Conservation (phyloP, 1,140 invertebrate species). For the Zaprionus taronus region DNA sequence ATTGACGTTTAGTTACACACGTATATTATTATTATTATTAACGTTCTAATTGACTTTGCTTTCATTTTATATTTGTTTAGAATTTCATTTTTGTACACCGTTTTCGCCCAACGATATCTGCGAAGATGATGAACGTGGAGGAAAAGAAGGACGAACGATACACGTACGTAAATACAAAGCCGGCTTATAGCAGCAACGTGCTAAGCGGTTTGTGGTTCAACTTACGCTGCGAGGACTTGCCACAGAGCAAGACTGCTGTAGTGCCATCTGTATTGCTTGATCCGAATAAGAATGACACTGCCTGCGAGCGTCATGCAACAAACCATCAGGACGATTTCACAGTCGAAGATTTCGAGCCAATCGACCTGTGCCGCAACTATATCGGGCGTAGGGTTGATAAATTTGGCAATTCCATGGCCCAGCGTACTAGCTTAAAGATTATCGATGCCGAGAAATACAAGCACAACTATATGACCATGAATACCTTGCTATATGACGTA, state of each 20-base stretch:
- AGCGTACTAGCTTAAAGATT: neutral
- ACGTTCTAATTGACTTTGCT: neutral
- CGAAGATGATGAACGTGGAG: conserved; percentile 4
- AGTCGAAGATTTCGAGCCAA: neutral
- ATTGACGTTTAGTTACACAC: neutral
- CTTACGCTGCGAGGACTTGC: neutral
- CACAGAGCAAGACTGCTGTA: conserved; percentile 22
- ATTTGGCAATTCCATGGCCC: conserved; percentile 14
- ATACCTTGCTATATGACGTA: conserved; percentile 46
- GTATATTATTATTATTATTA: neutral
- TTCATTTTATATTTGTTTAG: neutral
- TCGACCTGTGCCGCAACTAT: neutral
- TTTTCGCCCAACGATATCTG: conserved; percentile 4
- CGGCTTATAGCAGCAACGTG: conserved; percentile 33
- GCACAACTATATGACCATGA: conserved; percentile 52
- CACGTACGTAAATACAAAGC: conserved; percentile 37
- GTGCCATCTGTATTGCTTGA: conserved; percentile 35
- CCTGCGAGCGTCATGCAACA: conserved; percentile 31
- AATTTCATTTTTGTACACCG: neutral
- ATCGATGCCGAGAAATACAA: conserved; percentile 32
- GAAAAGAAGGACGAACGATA: conserved; percentile 14
- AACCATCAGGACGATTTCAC: conserved; percentile 29
- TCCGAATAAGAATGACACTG: neutral
- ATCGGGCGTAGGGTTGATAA: neutral
- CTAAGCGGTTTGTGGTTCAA: conserved; percentile 39